Conservation (phyloP, 2,888 invertebrate genomes). For the Alcis repandata region DNA sequence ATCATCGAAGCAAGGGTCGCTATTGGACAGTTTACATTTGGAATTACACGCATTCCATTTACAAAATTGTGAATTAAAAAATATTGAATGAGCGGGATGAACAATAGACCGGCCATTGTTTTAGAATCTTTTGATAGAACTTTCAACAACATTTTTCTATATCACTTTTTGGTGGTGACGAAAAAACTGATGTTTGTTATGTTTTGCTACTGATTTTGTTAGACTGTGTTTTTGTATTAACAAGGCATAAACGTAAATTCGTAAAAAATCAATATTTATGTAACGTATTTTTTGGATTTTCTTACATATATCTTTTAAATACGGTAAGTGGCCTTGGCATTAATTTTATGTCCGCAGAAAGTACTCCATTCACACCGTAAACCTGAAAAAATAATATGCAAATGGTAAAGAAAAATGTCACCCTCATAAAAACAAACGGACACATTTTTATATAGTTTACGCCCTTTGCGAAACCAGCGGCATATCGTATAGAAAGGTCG, state of each 20-base stretch:
- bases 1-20: constrained; percentile 55
- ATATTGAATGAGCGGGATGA: not conserved
- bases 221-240: too few species aligned
- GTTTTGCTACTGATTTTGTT: too few species aligned
- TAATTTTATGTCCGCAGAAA: constrained; percentile 3
- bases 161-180: too few species aligned
- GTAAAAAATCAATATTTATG: too few species aligned
- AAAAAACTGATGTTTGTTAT: too few species aligned
- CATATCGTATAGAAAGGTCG: constrained; percentile 68
- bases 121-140: too few species aligned
- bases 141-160: too few species aligned
- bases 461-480: constrained; percentile 70
- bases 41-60: constrained; percentile 58
- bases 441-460: constrained; percentile 65
- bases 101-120: too few species aligned
- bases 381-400: constrained; percentile 7
- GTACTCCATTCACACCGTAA: constrained; percentile 1
- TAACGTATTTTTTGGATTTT: too few species aligned
- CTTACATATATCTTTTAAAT: too few species aligned
- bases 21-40: constrained; percentile 65
- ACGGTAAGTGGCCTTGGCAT: constrained; percentile 1
- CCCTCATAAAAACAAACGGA: constrained; percentile 64
- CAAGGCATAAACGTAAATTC: too few species aligned
- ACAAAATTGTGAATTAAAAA: constrained; percentile 44
- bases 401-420: constrained; percentile 66